These are phyloP conservation scores for Gymnorhina tibicen DNA, from an alignment of 2,113 vertebrate genomes.

Conservation along the genomic window DNA sequence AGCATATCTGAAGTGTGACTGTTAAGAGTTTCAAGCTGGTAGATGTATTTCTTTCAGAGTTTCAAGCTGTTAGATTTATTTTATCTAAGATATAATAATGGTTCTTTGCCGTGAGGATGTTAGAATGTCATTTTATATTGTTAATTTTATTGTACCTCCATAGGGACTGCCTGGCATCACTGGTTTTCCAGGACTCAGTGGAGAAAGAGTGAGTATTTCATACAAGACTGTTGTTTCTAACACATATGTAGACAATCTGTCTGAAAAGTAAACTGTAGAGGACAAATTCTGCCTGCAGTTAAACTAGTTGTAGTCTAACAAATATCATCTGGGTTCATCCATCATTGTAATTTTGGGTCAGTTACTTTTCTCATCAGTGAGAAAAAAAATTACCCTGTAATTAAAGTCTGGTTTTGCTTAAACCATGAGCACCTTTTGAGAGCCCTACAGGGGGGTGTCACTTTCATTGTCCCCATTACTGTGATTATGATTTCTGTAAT, in stretches of 20 bases:
- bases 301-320: neutral
- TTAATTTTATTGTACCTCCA: neutral
- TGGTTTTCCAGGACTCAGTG: constrained; percentile 74
- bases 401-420: neutral
- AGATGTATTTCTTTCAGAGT: neutral
- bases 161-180: constrained; percentile 80
- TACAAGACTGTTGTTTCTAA: neutral
- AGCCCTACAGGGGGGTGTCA: neutral
- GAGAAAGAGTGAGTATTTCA: constrained; percentile 73
- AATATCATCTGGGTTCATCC: neutral
- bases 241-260: neutral
- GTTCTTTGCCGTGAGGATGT: neutral
- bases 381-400: neutral
- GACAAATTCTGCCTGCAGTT: neutral
- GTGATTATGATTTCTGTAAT: neutral
- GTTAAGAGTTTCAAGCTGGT: neutral
- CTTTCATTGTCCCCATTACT: neutral
- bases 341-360: neutral
- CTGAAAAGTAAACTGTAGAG: neutral
- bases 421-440: neutral
- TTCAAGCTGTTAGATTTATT: neutral
- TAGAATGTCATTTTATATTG: neutral
- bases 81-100: neutral
- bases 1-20: neutral
- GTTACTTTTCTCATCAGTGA: neutral